Percentiles rank a stretch among this genome's conserved stretches.
These are phyloP conservation scores for Lutjanus argentimaculatus DNA, from an alignment of 2,797 vertebrate species.

Conservation along the genomic window DNA sequence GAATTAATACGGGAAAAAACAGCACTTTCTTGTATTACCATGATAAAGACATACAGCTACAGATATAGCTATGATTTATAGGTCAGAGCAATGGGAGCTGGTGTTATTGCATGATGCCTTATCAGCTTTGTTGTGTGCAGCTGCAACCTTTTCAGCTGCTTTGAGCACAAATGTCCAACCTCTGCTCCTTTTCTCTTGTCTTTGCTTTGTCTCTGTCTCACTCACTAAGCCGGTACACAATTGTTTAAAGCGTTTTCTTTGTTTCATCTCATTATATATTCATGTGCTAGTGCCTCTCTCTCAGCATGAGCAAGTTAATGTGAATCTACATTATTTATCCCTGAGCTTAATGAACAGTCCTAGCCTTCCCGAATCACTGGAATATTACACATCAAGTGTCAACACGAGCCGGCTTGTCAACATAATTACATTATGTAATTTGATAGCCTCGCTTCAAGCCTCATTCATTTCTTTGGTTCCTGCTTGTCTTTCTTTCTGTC, in stretches of 20 bases:
- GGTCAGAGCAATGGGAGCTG: neutral
- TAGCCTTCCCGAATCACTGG: conserved; percentile 45
- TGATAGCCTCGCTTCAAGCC: conserved; percentile 46
- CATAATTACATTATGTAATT: conserved; percentile 67
- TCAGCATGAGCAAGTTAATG: conserved; percentile 59
- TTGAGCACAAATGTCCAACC: conserved; percentile 7
- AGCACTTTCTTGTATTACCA: too few species aligned
- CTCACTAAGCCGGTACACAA: conserved; percentile 15
- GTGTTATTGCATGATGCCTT: neutral
- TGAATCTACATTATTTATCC: conserved; percentile 72
- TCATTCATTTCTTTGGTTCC: conserved; percentile 31
- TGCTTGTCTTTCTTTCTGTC: conserved; percentile 26
- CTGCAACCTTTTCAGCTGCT: conserved; percentile 8
- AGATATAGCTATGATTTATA: neutral
- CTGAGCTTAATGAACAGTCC: conserved; percentile 64
- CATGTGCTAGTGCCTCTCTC: conserved; percentile 53
- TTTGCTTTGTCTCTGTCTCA: conserved; percentile 12
- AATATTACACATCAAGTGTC: conserved; percentile 68
- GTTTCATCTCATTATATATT: conserved; percentile 69
- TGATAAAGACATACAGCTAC: neutral
- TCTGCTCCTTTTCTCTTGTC: neutral
- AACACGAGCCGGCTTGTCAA: conserved; percentile 58
- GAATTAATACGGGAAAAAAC: neutral
- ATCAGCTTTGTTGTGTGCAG: conserved; percentile 6
- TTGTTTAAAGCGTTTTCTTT: conserved; percentile 48